Evolutionary conservation across 2,888 invertebrate species (phyloP), one percentile per base, ranked within the genome.

Genomic region (Sipunculus nudus): DNA sequence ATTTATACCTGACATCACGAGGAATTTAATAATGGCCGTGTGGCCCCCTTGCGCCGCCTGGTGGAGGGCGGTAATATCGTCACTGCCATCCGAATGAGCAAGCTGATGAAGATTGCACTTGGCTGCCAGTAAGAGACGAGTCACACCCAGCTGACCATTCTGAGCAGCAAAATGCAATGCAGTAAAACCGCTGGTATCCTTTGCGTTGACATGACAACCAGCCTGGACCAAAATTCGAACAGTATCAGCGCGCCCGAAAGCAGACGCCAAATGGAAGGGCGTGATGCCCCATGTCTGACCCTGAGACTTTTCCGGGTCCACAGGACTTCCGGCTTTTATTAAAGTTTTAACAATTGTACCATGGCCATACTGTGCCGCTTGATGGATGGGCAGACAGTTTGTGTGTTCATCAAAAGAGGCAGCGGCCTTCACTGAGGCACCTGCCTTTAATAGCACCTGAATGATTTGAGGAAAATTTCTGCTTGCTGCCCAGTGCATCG

Each of bases 321-420:
- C 57, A 8, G 61, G 32, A 10, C 40, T 45, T n/a, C 63, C 63
- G 6, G 60, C 61, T 26, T 40, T n/a, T 8, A 63, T 35, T 3
- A 68, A 57, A 52, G 63, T 47, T 31, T 55, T 53, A 10, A 68
- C 47, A 29, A 68, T 60, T 4, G 46, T 25, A 1, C 43, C 47
- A 46, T 68, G 66, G 25, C 68, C 68, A 46, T 68, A 61, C 39
- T 67, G 66, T 1, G 68, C 58, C 5, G 68, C 68, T 47, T 68
- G 68, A 48, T 68, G 68, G 13, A 68, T 28, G 13, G 68, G 61
- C 32, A 61, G 32, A 48, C 68, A 63, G 35, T 61, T 50, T 8
- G 28, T 38, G 46, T 67, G 60, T 23, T 66, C 63, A 31, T 53
- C 61, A 52, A 67, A 67, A 5, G 45, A 46, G 23, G 68, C 68